Evolutionary conservation across 2,797 vertebrate genomes (phyloP), one percentile per base, ranked within the genome.

Genomic region (Poeciliopsis turneri): DNA sequence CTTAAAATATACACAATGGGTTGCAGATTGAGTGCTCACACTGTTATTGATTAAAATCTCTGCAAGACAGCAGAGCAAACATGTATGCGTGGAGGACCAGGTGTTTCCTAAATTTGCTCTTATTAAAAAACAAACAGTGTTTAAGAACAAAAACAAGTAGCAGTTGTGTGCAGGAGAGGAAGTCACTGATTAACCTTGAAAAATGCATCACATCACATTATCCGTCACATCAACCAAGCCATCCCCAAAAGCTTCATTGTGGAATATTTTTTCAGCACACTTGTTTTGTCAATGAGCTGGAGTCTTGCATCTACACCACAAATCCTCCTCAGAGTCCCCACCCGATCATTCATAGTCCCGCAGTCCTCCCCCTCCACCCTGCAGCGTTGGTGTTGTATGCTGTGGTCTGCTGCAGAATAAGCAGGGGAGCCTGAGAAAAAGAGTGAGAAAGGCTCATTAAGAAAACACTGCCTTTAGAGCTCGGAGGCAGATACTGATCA

Each of bases 341-440:
- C 68, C 68, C 41, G 3, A 71, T 82, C 74, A 80, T 72, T 82
- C 74, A 59, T 69, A 51, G 73, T 72, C 79, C 86, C 82, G 92
- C 88, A 89, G 85, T 80, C 85, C 80, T 82, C 74, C 61, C 43
- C n/a, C 64, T 76, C 53, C 45, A 49, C 81, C 77, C 78, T 83
- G 82, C 79, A 80, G 84, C 3, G 5, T 66, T 75, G 2, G 49
- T 25, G 41, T 72, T 76, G 57, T 76, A 75, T 53, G 25, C 68
- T 45, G 41, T 70, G 28, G 86, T 91, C 85, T 90, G 81, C 87
- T 88, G 92, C 91, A 91, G 86, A 79, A 83, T 78, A 78, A 88
- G 84, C 88, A 86, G n/a, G 78, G 23, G 30, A 6, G 66, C 74
- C 80, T 72, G 68, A 73, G 68, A 86, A 82, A 72, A 78, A 81